These are phyloP conservation scores for Passer domesticus DNA, from an alignment of 2,113 vertebrate genomes.

Conservation along the genomic window DNA sequence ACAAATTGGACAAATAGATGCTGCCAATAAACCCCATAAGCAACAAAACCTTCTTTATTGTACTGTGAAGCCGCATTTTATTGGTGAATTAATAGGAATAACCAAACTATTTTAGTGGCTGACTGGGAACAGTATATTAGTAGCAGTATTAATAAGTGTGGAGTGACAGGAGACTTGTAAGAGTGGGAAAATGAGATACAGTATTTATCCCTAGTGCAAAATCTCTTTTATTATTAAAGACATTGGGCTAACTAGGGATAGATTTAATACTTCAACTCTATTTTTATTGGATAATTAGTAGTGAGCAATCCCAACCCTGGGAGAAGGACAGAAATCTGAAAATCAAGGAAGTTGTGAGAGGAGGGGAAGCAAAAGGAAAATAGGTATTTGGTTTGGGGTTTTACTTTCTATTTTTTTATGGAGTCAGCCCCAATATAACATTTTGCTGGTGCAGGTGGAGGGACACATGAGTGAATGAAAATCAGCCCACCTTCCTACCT, in stretches of 20 bases:
- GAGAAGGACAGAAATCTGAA: slow-evolving; percentile 17
- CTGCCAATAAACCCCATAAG: not conserved
- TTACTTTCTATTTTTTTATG: accelerated
- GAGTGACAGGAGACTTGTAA: slow-evolving; percentile 70
- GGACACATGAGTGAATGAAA: accelerated
- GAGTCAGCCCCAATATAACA: not conserved
- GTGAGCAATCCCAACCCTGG: slow-evolving; percentile 24
- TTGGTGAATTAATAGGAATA: slow-evolving; percentile 71
- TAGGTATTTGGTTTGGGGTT: not conserved
- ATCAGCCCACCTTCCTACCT: not conserved
- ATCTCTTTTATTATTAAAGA: slow-evolving; percentile 77
- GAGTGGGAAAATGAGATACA: slow-evolving; percentile 63
- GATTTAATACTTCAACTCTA: slow-evolving; percentile 69
- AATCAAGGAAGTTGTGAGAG: not conserved
- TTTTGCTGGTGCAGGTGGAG: not conserved
- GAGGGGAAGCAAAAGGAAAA: not conserved
- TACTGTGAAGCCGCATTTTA: slow-evolving; percentile 43
- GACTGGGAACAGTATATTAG: slow-evolving; percentile 73
- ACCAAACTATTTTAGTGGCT: slow-evolving; percentile 70
- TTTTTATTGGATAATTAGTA: slow-evolving; percentile 72
- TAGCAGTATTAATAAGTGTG: slow-evolving; percentile 61
- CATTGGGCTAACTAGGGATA: slow-evolving; percentile 68
- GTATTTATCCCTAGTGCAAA: slow-evolving; percentile 78
- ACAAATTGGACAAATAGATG: not conserved
- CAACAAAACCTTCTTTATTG: slow-evolving; percentile 28